Conservation (phyloP, 1,140 invertebrate species). For the Eurosta solidaginis region DNA sequence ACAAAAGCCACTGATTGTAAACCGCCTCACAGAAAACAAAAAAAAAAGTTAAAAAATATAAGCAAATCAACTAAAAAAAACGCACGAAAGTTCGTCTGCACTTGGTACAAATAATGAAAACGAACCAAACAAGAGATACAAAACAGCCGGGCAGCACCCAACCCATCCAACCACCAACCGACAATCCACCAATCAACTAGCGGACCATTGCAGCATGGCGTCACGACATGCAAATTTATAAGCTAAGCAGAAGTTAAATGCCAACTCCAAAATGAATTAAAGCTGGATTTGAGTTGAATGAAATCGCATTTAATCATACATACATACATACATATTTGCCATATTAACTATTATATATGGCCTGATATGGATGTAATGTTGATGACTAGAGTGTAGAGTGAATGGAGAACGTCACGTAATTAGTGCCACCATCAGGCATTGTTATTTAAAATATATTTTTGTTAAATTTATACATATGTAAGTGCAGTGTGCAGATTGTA, state of each 20-base stretch:
- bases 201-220: background rate
- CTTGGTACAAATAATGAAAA: background rate
- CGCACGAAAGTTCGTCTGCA: background rate
- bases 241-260: background rate
- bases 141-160: too few species aligned
- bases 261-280: background rate
- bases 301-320: too few species aligned
- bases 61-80: background rate
- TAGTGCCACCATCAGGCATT: background rate
- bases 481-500: too few species aligned
- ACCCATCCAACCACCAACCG: background rate
- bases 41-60: too few species aligned
- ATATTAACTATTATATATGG: too few species aligned
- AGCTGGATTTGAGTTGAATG: background rate
- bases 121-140: background rate
- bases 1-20: too few species aligned
- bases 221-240: constrained; percentile 25
- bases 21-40: too few species aligned
- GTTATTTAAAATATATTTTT: background rate
- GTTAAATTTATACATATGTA: background rate
- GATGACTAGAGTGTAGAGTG: background rate
- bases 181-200: background rate
- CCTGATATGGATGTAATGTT: background rate
- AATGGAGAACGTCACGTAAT: background rate
- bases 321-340: too few species aligned